Evolutionary conservation across 2,797 vertebrate species (phyloP).

Genomic region (Paguma larvata): DNA sequence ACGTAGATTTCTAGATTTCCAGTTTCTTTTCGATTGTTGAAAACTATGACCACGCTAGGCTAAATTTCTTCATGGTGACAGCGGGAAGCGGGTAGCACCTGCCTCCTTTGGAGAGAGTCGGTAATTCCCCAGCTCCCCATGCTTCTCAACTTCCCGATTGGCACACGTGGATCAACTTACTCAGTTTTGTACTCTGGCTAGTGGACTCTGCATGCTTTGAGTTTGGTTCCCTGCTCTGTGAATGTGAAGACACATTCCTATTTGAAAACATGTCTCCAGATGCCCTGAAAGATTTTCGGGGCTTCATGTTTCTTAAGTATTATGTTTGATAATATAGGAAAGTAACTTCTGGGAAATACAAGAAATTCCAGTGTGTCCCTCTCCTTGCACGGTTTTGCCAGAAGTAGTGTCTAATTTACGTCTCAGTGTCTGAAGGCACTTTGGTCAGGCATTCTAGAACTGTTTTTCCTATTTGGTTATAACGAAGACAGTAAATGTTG

Average conservation of each 20-base stretch:
- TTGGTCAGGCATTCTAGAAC: background rate
- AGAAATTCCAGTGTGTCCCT: background rate
- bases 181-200: background rate
- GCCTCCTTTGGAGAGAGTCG: background rate
- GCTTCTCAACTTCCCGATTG: background rate
- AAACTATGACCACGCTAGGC: background rate
- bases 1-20: constrained; percentile 37
- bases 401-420: background rate
- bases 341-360: background rate
- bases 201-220: background rate
- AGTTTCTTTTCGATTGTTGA: constrained; percentile 5
- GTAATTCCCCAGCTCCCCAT: background rate
- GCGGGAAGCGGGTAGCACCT: background rate
- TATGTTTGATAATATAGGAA: constrained; percentile 1
- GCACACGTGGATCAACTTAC: background rate
- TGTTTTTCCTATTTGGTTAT: background rate
- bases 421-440: background rate
- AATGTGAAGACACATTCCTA: background rate
- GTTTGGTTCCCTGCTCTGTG: background rate
- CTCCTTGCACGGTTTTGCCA: background rate
- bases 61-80: background rate
- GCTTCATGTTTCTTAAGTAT: background rate
- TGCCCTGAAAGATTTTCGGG: background rate
- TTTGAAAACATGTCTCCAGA: background rate
- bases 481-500: background rate